These are phyloP conservation scores for Punctoribates punctum DNA, from an alignment of 2,888 invertebrate species.

Conservation along the genomic window DNA sequence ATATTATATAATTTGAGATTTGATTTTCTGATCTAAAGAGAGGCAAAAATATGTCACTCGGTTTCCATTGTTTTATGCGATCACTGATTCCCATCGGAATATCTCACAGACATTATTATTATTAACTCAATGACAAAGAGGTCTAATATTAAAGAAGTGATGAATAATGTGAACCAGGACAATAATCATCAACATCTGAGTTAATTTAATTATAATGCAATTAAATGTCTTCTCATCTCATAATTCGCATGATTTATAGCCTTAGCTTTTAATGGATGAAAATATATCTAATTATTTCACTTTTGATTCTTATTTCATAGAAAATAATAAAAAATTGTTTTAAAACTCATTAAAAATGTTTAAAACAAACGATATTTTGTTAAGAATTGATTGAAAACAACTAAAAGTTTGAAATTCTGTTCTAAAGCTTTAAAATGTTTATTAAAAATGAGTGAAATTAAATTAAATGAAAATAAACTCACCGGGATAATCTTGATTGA, in stretches of 20 bases:
- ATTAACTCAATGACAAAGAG: neutral
- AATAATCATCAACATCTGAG: neutral
- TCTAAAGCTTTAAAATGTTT: neutral
- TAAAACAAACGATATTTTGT: too few species aligned
- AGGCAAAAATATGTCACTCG: neutral
- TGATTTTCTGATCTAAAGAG: too few species aligned
- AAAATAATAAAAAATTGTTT: too few species aligned
- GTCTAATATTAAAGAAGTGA: neutral
- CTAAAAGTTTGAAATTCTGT: neutral
- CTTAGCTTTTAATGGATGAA: too few species aligned
- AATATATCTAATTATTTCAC: too few species aligned
- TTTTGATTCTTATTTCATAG: too few species aligned
- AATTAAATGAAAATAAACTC: neutral
- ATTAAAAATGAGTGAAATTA: neutral
- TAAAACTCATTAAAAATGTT: too few species aligned
- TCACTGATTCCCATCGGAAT: slow-evolving; percentile 11
- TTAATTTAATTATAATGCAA: neutral
- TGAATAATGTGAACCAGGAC: neutral
- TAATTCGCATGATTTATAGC: too few species aligned
- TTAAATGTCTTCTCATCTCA: neutral
- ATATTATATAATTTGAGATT: too few species aligned
- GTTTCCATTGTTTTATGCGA: neutral
- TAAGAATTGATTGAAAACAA: too few species aligned
- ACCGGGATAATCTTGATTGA: neutral
- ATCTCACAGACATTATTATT: slow-evolving; percentile 10